Percentiles rank a stretch among this genome's conserved stretches.
Conservation (phyloP, 2,888 invertebrate genomes). For the Meandrusa payeni region DNA sequence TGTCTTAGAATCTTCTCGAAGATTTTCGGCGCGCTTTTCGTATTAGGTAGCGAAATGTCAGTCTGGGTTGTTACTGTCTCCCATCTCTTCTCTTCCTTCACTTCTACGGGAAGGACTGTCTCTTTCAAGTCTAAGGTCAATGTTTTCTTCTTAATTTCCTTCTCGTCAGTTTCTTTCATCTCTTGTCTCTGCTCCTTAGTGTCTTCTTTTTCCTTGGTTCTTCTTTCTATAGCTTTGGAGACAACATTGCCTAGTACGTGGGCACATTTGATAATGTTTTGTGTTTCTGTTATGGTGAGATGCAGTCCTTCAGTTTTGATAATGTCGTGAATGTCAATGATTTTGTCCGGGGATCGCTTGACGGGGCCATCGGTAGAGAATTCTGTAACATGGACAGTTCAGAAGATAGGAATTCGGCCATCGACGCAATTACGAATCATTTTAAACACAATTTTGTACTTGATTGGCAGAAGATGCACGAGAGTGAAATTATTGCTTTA, state of each 20-base stretch:
- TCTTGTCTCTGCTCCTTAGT: constrained; percentile 36
- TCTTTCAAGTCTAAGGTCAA: constrained; percentile 62
- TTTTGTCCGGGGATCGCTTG: constrained; percentile 56
- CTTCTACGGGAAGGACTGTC: constrained; percentile 48
- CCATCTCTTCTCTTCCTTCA: constrained; percentile 48
- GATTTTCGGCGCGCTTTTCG: constrained; percentile 70
- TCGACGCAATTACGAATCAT: no score
- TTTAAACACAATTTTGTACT: no score
- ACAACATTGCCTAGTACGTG: constrained; percentile 64
- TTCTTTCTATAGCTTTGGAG: constrained; percentile 58
- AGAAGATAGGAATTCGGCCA: no score
- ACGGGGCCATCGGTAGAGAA: constrained; percentile 48
- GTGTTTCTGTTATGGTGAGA: constrained; percentile 62
- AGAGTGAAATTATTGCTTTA: no score
- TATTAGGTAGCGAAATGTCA: constrained; percentile 71
- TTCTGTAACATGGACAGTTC: constrained; percentile 45
- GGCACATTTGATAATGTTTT: constrained; percentile 67
- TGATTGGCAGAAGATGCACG: no score
- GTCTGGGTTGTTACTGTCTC: constrained; percentile 68
- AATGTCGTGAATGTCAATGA: constrained; percentile 50
- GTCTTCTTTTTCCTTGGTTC: constrained; percentile 41
- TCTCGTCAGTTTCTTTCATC: constrained; percentile 30
- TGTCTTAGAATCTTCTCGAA: constrained; percentile 70
- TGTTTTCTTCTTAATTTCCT: constrained; percentile 49
- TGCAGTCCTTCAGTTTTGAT: constrained; percentile 60